Evolutionary conservation across 2,113 vertebrate species (phyloP), one percentile per base, ranked within the genome.

Genomic region (Centropus bengalensis): DNA sequence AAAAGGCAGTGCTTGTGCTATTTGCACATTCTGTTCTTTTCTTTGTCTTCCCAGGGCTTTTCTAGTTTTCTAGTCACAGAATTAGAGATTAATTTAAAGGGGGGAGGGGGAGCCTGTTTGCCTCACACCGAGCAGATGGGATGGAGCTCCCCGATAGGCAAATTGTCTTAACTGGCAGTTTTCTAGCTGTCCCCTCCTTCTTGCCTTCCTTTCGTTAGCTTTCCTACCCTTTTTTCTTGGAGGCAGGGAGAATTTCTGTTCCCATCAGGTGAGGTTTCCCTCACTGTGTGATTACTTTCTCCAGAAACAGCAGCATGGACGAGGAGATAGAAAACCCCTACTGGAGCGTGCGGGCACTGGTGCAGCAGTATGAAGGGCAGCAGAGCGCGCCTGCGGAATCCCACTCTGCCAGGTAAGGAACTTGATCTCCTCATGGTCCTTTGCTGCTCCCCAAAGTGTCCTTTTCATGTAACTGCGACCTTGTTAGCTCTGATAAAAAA

Each of bases 291-390:
- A 0, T 49, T 76, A 40, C 56, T 51, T 12, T 49, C 83, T 79
- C 26, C 91, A 98, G 98, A 73, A 98, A 97, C n/a, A 97, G 97
- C 96, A 98, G 97, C 68, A 54, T 97, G 93, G 98, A 99, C 3
- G 98, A 98, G 80, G 99, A 99, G 52, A 98, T 98, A 9, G 98
- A 98, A 88, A 98, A 98, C 22, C 98, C 98, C 0, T 98, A 96
- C 94, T 98, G 98, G 98, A 99, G 99, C 9, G 99, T 99, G 66
- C 98, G 99, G 18, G 98, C 99, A 1, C 97, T 99, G 91, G 99
- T 99, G 64, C 97, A 99, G 95, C 99, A 99, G 91, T 99, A 99
- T 8, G 99, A 99, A 95, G 98, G 98, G 26, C 98, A 99, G 83
- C 98, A 97, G 82, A 97, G 87, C 49, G 12, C 89, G 15, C 95